These are phyloP conservation scores for Myotis myotis DNA, from an alignment of 2,797 vertebrate species.

Conservation along the genomic window DNA sequence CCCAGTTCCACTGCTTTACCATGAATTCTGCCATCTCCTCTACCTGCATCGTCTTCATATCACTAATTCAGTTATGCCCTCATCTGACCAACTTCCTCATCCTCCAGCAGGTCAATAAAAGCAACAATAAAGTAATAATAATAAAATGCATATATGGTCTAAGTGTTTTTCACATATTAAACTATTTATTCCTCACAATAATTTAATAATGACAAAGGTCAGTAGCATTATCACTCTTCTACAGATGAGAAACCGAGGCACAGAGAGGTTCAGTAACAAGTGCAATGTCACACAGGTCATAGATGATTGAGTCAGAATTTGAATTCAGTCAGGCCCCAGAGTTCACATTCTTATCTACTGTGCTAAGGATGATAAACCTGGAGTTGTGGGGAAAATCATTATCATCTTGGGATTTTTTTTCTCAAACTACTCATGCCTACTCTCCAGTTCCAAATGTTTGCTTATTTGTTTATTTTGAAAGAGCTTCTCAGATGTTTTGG, in stretches of 20 bases:
- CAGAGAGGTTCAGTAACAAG: background rate
- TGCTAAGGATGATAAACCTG: background rate
- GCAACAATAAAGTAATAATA: background rate
- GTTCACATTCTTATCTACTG: background rate
- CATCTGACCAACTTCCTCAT: background rate
- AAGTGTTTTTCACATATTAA: background rate
- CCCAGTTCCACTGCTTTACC: background rate
- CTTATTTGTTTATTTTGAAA: conserved; percentile 53
- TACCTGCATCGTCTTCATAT: background rate
- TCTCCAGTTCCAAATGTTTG: conserved; percentile 22
- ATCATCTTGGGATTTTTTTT: background rate
- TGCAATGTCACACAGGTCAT: background rate
- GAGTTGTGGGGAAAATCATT: background rate
- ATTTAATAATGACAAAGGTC: background rate
- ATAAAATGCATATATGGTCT: background rate
- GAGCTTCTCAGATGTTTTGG: background rate
- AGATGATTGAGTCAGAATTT: background rate
- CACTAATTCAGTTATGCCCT: background rate
- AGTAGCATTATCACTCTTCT: background rate
- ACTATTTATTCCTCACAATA: background rate
- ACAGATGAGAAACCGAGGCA: conserved; percentile 1
- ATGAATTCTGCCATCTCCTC: background rate
- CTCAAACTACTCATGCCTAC: background rate
- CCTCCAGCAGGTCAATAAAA: background rate
- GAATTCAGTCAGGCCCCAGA: background rate